Evolutionary conservation across 2,888 invertebrate species (phyloP), one percentile per base, ranked within the genome.

Genomic region (Miltochrista miniata): DNA sequence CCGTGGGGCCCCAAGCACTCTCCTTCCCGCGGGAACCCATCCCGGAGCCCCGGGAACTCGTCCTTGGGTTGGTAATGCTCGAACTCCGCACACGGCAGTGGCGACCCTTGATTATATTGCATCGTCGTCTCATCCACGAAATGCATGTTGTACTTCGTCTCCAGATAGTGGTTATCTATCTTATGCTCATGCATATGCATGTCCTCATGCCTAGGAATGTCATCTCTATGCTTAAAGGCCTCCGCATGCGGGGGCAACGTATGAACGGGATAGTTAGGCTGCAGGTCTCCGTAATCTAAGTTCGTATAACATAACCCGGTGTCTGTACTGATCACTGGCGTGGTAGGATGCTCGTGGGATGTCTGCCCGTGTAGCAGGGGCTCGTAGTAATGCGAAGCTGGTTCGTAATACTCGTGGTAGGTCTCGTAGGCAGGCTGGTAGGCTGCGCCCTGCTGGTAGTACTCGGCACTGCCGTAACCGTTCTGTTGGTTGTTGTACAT

Each of bases 221-320:
- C 94, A 56, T 94, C 90, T 35, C 93, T 81, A 49, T 92, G 87
- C 50, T 93, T 91, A 49, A 85, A 83, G 61, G 78, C 85, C 36
- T 92, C 92, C 0, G 93, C 91, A 58, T 93, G 91, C 53, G 93
- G 92, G 39, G 93, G 92, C 37, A 93, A 70, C 7, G 92, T 82
- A 56, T 93, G 93, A 39, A 93, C 86, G 30, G 93, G 93, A 51
- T 93, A 92, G 54, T 84, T 83, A 30, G 91, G 82, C 68, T 87
- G 87, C 50, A 86, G 59, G 54, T 93, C 74, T 3, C 93, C 93
- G 72, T 96, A 97, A 83, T 98, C 97, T 69, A 98, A 87, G 81
- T 97, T 97, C 0, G 97, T 97, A 81, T 98, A 98, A 81, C 97
- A 97, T 53, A 98, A 91, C 0, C 97, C 97, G 37, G 96, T 95